Conservation (phyloP, 64 coral and sea anemone species). For the Montipora efflorescens region DNA sequence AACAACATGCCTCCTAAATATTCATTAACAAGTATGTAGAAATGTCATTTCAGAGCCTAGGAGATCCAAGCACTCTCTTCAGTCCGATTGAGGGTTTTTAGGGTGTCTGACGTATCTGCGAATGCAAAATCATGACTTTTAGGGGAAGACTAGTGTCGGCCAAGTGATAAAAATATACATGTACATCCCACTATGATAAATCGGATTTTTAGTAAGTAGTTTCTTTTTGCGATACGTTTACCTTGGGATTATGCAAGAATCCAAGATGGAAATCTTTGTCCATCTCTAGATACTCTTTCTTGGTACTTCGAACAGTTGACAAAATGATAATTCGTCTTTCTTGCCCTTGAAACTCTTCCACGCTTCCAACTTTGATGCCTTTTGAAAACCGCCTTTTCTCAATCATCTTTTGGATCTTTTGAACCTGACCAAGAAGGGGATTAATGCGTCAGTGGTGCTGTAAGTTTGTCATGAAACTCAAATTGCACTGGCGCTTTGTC, state of each 20-base stretch:
- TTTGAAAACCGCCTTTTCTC: constrained; percentile 62
- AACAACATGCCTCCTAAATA: no score
- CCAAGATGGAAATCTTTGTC: constrained; percentile 78
- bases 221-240: not conserved
- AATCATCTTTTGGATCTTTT: constrained; percentile 91
- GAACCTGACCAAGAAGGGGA: constrained; percentile 56
- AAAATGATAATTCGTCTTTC: constrained; percentile 83
- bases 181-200: no score
- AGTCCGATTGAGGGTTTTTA: no score
- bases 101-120: no score
- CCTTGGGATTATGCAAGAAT: constrained; percentile 92
- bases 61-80: no score
- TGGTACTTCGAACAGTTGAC: constrained; percentile 83
- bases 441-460: not conserved
- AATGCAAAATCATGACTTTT: no score
- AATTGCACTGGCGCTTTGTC: not conserved
- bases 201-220: not conserved
- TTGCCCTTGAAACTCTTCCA: constrained; percentile 88
- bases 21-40: no score
- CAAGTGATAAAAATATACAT: no score
- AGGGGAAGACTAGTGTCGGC: no score
- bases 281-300: constrained; percentile 75
- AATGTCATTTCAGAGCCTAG: no score
- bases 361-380: constrained; percentile 86
- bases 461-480: not conserved